phyloP scores from a whole-genome alignment of 2,113 vertebrate genomes.

The Vulpes lagopus region DNA sequence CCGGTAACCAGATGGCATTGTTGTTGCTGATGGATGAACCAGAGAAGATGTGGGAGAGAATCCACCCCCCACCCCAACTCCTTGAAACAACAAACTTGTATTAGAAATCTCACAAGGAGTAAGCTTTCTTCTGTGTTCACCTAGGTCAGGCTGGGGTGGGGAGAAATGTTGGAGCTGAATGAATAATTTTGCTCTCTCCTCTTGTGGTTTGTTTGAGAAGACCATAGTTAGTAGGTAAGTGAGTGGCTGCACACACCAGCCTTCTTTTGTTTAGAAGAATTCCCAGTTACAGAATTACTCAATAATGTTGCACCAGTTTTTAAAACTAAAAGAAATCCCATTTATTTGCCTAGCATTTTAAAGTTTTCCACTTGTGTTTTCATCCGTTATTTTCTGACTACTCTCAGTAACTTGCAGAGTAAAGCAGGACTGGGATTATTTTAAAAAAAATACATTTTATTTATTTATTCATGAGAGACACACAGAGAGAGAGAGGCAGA shows the following conservation, averaged over 20 bases:
- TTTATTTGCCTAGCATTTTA: not conserved
- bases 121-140: not conserved
- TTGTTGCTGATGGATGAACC: slow-evolving; percentile 75
- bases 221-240: not conserved
- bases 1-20: slow-evolving; percentile 81
- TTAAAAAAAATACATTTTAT: too few relatives aligned
- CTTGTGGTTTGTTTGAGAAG: not conserved
- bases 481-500: rapidly evolving
- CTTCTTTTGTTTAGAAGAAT: not conserved
- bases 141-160: not conserved
- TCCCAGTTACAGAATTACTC: not conserved
- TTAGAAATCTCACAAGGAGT: not conserved
- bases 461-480: too few relatives aligned
- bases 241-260: not conserved
- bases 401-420: not conserved
- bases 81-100: slow-evolving; percentile 45
- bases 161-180: not conserved
- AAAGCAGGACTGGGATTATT: not conserved
- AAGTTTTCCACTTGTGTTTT: not conserved
- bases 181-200: not conserved
- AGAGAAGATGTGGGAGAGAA: slow-evolving; percentile 28
- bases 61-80: not conserved
- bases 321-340: not conserved
- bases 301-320: not conserved
- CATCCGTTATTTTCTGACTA: not conserved